These are phyloP conservation scores for Channa striata DNA, from an alignment of 2,797 vertebrate species.

Conservation along the genomic window DNA sequence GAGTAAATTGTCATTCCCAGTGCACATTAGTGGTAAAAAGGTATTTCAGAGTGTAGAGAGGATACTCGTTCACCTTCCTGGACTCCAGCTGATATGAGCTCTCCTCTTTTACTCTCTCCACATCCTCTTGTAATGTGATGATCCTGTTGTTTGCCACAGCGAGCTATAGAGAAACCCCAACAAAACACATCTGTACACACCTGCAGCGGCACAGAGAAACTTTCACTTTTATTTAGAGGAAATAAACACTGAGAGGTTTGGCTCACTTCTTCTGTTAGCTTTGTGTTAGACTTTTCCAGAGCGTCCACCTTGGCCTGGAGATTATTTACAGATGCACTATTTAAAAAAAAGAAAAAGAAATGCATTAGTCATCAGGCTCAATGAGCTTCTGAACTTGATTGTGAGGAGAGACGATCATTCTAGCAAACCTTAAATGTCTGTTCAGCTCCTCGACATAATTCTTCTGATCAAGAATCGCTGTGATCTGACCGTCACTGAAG, in stretches of 20 bases:
- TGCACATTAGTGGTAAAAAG: too few species aligned
- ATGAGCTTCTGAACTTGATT: not conserved
- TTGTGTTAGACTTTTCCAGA: constrained; percentile 98
- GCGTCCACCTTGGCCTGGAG: constrained; percentile 98
- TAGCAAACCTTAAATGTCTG: constrained; percentile 93
- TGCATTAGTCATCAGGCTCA: not conserved
- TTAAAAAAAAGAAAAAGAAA: constrained; percentile 38
- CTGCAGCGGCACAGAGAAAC: not conserved
- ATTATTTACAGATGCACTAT: constrained; percentile 97
- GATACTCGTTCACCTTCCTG: constrained; percentile 86
- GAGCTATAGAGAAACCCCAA: constrained; percentile 82
- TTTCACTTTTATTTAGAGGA: not conserved
- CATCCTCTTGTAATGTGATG: constrained; percentile 97
- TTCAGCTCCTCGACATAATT: constrained; percentile 99
- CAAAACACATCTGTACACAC: not conserved
- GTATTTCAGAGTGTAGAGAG: not conserved
- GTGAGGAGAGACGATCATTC: rapidly evolving
- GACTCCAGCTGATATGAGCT: constrained; percentile 93
- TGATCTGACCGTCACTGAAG: constrained; percentile 94
- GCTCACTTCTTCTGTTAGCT: constrained; percentile 95
- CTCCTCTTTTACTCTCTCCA: constrained; percentile 95
- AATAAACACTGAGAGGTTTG: not conserved
- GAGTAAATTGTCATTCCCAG: too few species aligned
- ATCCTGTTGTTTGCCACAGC: constrained; percentile 98
- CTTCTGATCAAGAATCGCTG: constrained; percentile 98